Evolutionary conservation across 2,888 invertebrate genomes (phyloP), one percentile per base, ranked within the genome.

Genomic region (Lepidocyrtoides sp.): DNA sequence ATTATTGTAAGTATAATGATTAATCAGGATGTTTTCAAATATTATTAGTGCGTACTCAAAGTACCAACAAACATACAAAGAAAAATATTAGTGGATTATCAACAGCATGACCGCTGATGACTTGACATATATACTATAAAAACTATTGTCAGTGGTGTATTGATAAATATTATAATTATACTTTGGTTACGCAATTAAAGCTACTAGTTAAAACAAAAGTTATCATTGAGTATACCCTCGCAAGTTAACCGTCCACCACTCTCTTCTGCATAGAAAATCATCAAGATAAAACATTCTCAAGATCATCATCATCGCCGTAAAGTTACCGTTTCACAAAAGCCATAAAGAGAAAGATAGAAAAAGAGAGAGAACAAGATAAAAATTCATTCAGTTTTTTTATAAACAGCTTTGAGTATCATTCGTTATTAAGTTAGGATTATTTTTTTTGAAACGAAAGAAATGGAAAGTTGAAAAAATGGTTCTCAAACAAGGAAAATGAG

Each of bases 221-320:
- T 79, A 51, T 77, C 48, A 51, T 57, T 77, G 32, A 79, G 79
- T 79, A 79, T 89, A 89, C 89, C 89, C 89, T 89, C 81, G 63
- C 89, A 89, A 75, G 89, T 89, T 82, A 89, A 83, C 54, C 66
- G 89, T 83, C 89, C 89, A 83, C 89, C 89, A 83, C 89, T 89
- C 77, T 89, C 89, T 89, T 89, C 89, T 89, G 89, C 83, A 84
- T 84, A 57, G 89, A 89, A 89, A 89, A 89, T 60, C 89, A 89
- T 60, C 69, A 89, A 88, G 66, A 89, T 54, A 82, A 89, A 48
- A 88, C 81, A 81, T 69, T 88, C 79, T 82, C 82, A 79, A 54
- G 79, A 54, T 23, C 48, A 81, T 82, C 63, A 63, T 63, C 63
- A 82, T 82, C 60, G 69, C 51, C 88, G 81, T 69, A 69, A 88